Evolutionary conservation across 2,888 invertebrate genomes (phyloP).

Genomic region (Metopia argyrocephala): DNA sequence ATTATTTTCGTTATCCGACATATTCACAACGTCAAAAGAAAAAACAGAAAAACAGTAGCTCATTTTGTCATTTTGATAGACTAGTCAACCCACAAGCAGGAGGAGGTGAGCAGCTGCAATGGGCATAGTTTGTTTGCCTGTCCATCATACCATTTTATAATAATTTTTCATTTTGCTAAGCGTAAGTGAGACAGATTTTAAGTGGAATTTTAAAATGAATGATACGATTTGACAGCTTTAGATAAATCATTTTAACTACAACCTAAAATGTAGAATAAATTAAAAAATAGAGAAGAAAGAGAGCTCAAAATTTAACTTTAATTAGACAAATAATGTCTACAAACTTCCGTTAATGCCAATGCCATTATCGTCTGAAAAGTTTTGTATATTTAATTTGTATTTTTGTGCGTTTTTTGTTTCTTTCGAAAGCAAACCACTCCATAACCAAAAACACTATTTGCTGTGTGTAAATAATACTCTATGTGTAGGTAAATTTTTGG

Average conservation of each 20-base stretch:
- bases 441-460: too few species aligned
- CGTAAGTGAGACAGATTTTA: neutral
- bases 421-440: too few species aligned
- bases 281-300: neutral
- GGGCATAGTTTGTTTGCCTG: neutral
- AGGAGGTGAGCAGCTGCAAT: neutral
- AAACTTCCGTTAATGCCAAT: slow-evolving; percentile 8
- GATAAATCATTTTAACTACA: slow-evolving; percentile 56
- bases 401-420: neutral
- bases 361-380: too few species aligned
- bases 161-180: slow-evolving; percentile 33
- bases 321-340: slow-evolving; percentile 37
- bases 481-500: too few species aligned
- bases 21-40: neutral
- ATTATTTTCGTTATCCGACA: neutral
- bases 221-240: slow-evolving; percentile 40
- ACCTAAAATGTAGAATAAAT: neutral
- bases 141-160: slow-evolving; percentile 21
- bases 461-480: too few species aligned
- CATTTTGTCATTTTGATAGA: slow-evolving; percentile 56
- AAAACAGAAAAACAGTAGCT: neutral
- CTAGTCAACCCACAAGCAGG: too few species aligned
- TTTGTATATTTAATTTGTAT: neutral
- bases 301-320: slow-evolving; percentile 31
- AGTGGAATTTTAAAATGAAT: slow-evolving; percentile 46